Base-by-base conservation (phyloP, 1,140 invertebrate species). In the Pantala flavescens region DNA sequence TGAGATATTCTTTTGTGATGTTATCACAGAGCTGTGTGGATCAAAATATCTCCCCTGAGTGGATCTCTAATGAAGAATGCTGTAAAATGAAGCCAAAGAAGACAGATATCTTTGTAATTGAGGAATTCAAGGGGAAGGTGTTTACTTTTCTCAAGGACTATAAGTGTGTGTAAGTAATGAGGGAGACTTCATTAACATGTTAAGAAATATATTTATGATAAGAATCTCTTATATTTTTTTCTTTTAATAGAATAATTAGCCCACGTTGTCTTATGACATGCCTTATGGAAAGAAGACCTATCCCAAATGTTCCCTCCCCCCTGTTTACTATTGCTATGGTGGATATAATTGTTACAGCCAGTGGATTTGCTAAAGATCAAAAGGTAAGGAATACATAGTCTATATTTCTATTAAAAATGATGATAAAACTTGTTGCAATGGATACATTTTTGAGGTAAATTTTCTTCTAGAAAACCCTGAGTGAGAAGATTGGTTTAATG, bases 301-400 rank as follows among this genome's bases (percentile, higher is more conserved):
- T 96, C 75, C 94, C 93, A 0, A 85, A 88, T 76, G 89, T 88
- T 21, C 85, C 84, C 0, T 88, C 86, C 78, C 93, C 94, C n/a
- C 85, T 95, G 14, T 93, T 88, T 79, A 93, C 90, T 24, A 87
- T 92, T 49, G 90, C 92, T 0, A 95, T 96, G 94, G 87, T 89
- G 78, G 88, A 88, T 73, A 80, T 94, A 3, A 84, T 90, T 10
- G 83, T 95, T 36, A 90, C 90, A 11, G 88, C 89, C 72, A 93
- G 92, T 71, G 90, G 90, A 71, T 84, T 95, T 36, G 81, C 84
- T 49, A 85, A 84, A 78, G 78, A 84, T 70, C 81, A 83, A 72
- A 93, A 92, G 83, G 90, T 90, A 82, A 75, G 74, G 63, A 0
- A 12, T 0, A 24, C 2, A 36, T 36, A 36, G 2, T 36, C 28